phyloP scores from a whole-genome alignment of 2,113 vertebrate species.

The Ptilorrhoa leucosticta region DNA sequence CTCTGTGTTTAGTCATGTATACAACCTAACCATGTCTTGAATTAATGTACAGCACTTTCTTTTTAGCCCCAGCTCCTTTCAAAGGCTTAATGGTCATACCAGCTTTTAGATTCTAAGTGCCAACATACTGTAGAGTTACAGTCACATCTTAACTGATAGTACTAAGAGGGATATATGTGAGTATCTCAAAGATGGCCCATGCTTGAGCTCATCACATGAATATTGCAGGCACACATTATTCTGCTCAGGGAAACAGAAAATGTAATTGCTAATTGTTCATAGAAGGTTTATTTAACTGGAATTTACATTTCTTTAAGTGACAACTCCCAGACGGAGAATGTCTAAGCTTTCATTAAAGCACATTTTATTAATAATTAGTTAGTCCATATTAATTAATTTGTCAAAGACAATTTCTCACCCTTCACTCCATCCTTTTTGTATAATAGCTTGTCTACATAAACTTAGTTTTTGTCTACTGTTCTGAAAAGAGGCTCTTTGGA shows the following conservation, averaged over 20 bases:
- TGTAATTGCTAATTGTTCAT: constrained; percentile 35
- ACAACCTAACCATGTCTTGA: neutral
- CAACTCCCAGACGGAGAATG: constrained; percentile 32
- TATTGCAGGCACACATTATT: constrained; percentile 33
- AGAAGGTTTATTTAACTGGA: constrained; percentile 45
- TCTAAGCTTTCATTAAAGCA: constrained; percentile 38
- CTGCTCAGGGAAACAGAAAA: constrained; percentile 53
- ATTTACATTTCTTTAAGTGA: constrained; percentile 53
- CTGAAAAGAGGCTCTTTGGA: neutral
- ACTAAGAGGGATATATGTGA: neutral
- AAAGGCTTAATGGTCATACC: neutral
- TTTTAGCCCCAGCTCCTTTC: neutral
- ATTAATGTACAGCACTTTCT: neutral
- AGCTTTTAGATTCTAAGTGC: neutral
- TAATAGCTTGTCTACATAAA: constrained; percentile 6
- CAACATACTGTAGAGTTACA: neutral
- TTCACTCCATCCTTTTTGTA: neutral
- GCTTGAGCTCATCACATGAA: neutral
- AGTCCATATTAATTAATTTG: constrained; percentile 57
- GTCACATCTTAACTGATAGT: neutral
- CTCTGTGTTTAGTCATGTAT: neutral
- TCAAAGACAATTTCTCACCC: constrained; percentile 44
- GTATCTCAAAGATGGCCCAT: neutral
- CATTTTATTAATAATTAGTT: constrained; percentile 58
- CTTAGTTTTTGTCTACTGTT: neutral